Base-by-base conservation (phyloP, 2,113 vertebrate species). In the Callospermophilus lateralis region DNA sequence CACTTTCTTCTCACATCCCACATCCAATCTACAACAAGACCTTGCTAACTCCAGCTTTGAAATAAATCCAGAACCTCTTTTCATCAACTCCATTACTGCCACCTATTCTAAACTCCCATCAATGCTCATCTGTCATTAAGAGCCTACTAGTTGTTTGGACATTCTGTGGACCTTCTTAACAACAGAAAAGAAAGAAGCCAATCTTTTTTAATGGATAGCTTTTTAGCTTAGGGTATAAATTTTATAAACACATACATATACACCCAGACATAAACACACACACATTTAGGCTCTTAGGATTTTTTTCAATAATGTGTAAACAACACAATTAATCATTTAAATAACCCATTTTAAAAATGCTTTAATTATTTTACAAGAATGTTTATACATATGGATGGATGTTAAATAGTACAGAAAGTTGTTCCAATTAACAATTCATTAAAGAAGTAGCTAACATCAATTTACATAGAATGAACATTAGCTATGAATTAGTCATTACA, bases 281-380 rank as follows among this genome's bases (percentile, higher is more conserved):
- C 0, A 74, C 17, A 83, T n/a, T 68, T 4, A 76, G 22, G 34
- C 19, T 55, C 78, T 61, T 84, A 42, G 32, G 6, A 84, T 87
- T 90, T 77, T n/a, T 67, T 63, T 83, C 65, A 79, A 72, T 84
- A 88, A 91, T 51, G n/a, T 80, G 11, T 37, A 65, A 86, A 68
- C 12, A 77, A 42, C 26, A 96, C 17, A 89, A 85, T 68, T 89
- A 87, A 84, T 84, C 74, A 93, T 87, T 72, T 84, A 94, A 93
- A 68, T 58, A 63, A 84, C 72, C 81, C 55, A 86, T 81, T 96
- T 95, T 95, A 12, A 93, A 93, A 94, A 89, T 86, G 39, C 1
- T 89, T 88, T 91, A 90, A 80, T 19, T 95, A 67, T 91, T 94
- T 94, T 91, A 93, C 24, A 84, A 92, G 1, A 28, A 84, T 78